A percentile compares a stretch with the other conserved stretches of the same genome.
phyloP scores from a whole-genome alignment of 1,140 invertebrate genomes.

The Pogonomyrmex californicus region DNA sequence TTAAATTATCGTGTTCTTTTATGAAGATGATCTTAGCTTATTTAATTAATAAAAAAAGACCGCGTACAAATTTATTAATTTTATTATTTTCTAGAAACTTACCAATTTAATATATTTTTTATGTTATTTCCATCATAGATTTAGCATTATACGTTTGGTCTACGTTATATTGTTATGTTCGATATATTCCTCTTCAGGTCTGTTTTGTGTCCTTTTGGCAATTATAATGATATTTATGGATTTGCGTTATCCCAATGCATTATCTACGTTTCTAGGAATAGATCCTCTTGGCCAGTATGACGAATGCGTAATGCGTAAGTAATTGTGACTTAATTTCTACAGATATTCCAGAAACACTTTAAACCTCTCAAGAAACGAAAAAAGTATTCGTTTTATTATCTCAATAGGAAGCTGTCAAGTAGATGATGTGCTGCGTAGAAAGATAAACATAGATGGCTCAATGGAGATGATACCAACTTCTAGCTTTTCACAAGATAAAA shows the following conservation, averaged over 20 bases:
- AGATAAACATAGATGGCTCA: neutral
- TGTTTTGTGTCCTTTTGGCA: conserved; percentile 86
- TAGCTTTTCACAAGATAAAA: neutral
- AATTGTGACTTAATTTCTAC: neutral
- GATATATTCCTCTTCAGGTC: conserved; percentile 81
- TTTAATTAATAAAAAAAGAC: neutral
- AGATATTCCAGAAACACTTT: neutral
- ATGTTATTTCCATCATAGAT: neutral
- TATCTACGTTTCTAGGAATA: conserved; percentile 87
- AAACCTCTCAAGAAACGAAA: neutral
- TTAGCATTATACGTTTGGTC: neutral
- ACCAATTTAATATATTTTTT: neutral
- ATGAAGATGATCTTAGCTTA: neutral
- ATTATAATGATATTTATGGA: conserved; percentile 85
- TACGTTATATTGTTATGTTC: neutral
- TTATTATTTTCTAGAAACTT: neutral
- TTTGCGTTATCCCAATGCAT: conserved; percentile 82
- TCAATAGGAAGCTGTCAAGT: conserved; percentile 22
- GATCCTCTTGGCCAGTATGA: conserved; percentile 88
- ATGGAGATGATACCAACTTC: conserved; percentile 28
- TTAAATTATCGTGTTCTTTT: neutral
- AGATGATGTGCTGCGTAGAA: neutral
- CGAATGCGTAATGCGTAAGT: conserved; percentile 84
- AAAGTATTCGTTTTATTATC: neutral
- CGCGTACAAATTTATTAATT: neutral